Conservation (phyloP, 1,140 invertebrate species). For the Andrena cerasifolii region DNA sequence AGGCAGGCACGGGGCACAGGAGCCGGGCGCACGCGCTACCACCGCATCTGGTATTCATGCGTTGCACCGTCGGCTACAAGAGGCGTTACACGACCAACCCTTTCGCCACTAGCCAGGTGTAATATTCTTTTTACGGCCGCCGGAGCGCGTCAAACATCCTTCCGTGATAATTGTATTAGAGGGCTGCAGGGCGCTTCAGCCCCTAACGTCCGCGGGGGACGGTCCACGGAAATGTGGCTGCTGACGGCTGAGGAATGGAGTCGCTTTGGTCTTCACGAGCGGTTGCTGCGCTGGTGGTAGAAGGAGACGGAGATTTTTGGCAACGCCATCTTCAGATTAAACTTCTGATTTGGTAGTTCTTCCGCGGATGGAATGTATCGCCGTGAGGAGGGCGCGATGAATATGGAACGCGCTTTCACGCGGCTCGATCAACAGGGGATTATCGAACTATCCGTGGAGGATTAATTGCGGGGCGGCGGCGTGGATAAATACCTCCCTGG, state of each 20-base stretch:
- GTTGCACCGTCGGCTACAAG: conserved; percentile 55
- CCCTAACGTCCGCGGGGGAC: neutral
- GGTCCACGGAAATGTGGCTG: neutral
- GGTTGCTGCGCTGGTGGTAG: neutral
- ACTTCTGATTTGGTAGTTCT: neutral
- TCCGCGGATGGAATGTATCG: neutral
- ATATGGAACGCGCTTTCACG: conserved; percentile 17
- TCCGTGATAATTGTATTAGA: conserved; percentile 57
- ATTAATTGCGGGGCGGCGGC: conserved; percentile 30
- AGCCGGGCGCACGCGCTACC: conserved; percentile 37
- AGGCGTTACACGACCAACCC: conserved; percentile 55
- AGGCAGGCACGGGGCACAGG: neutral
- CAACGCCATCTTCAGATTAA: neutral
- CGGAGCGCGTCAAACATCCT: conserved; percentile 54
- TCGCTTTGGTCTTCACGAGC: neutral
- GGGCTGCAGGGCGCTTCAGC: neutral
- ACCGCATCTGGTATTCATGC: conserved; percentile 63
- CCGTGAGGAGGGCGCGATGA: neutral
- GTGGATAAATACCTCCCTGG: conserved; percentile 29
- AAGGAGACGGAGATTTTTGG: neutral
- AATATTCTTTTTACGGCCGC: conserved; percentile 59
- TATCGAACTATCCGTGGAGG: conserved; percentile 36
- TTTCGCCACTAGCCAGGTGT: conserved; percentile 54
- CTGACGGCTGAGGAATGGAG: neutral
- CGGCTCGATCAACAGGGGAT: conserved; percentile 17